Percentiles rank a stretch among this genome's conserved stretches.
Evolutionary conservation across 2,797 vertebrate species (phyloP).

Genomic region (Gorsachius magnificus): DNA sequence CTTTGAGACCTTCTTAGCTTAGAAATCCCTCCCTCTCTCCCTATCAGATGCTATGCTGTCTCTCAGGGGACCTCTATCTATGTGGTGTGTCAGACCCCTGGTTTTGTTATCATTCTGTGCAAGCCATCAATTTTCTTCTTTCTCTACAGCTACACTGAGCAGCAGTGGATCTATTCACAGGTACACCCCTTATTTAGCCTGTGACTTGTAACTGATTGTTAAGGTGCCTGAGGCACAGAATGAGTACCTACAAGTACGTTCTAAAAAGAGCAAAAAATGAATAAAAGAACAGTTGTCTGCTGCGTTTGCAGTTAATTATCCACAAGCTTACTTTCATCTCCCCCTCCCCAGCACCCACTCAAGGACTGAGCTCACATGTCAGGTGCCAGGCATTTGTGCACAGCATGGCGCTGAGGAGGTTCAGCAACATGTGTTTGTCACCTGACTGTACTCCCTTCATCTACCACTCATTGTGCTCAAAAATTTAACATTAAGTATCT

Average conservation of each 20-base stretch:
- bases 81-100: not conserved
- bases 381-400: not conserved
- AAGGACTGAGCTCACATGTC: not conserved
- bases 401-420: not conserved
- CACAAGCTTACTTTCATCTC: not conserved
- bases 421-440: not conserved
- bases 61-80: not conserved
- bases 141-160: not conserved
- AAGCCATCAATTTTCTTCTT: not conserved
- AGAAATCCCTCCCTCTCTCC: not conserved
- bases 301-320: not conserved
- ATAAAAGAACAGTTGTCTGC: slow-evolving; percentile 17
- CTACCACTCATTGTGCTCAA: not conserved
- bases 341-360: not conserved
- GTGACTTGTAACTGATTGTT: slow-evolving; percentile 12
- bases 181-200: not conserved
- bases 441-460: not conserved
- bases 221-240: not conserved
- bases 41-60: not conserved
- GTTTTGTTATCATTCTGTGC: not conserved
- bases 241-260: not conserved
- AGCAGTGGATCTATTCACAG: slow-evolving; percentile 5
- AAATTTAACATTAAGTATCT: not conserved
- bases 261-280: slow-evolving; percentile 19
- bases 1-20: not conserved